Evolutionary conservation across 2,888 invertebrate genomes (phyloP), one percentile per base, ranked within the genome.

Genomic region (Caenorhabditis japonica): DNA sequence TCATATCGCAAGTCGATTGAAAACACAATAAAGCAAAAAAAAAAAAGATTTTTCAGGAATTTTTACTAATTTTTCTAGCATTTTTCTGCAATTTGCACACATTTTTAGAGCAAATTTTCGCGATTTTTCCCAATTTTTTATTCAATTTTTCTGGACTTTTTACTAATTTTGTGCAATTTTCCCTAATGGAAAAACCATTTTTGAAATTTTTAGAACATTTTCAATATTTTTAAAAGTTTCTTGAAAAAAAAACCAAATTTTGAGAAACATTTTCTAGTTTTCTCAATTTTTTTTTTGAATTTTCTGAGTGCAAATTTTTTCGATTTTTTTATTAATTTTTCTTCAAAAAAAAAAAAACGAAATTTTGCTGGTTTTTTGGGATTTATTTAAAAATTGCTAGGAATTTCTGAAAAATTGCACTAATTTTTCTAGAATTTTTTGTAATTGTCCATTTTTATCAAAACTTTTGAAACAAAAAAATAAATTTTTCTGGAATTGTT

Each of bases 261-360:
- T 33, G 10, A 33, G 10, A 33, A 38, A 38, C 8, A 38, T n/a
- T 15, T 19, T 19, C 21, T 43, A 12, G 21, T 21, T 43, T 43
- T 43, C 4, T 15, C 1, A 43, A 43, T 43, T 43, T 43, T 43
- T 43, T 43, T 43, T 21, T 43, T 21, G 43, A 21, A 43, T 21
- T 21, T 21, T 43, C 23, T 41, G 19, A 41, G 10, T 4, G 4
- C 21, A 21, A 21, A 21, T 23, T 10, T 43, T 43, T 43, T 43
- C 15, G 4, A 10, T 8, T 38, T 4, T 38, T 38, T 21, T 23
- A 21, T 23, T 23, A 19, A 43, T 21, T 43, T 23, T 10, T 19
- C 17, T 19, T 12, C 17, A 19, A 12, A 19, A 17, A 19, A 3
- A 5, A 21, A 8, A 36, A 5, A 8, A 36, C 12, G 15, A 36